Percentiles rank a stretch among this genome's conserved stretches.
These are phyloP conservation scores for Bombus waltoni DNA, from an alignment of 1,140 invertebrate genomes.

Conservation along the genomic window DNA sequence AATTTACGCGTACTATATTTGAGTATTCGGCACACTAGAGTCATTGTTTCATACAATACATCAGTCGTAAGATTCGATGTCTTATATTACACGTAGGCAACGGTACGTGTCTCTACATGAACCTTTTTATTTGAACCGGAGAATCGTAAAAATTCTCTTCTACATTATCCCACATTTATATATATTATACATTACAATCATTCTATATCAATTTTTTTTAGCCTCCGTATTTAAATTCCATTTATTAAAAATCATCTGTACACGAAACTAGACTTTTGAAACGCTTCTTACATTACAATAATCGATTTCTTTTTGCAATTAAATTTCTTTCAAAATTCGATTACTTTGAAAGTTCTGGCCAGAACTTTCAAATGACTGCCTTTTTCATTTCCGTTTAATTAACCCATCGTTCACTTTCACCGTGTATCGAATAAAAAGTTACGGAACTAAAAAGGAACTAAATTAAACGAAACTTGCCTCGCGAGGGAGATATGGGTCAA, in stretches of 20 bases:
- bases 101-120: no score
- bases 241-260: background rate
- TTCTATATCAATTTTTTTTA: background rate
- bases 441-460: background rate
- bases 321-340: background rate
- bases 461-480: background rate
- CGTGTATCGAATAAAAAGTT: background rate
- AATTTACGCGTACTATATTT: background rate
- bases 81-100: background rate
- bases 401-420: background rate
- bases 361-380: background rate
- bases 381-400: background rate
- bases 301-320: background rate
- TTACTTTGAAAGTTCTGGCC: no score
- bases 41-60: background rate
- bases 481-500: background rate
- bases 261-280: background rate
- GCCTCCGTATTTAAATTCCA: background rate
- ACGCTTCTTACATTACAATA: no score
- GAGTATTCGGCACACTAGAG: background rate
- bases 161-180: background rate
- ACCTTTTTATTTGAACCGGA: no score
- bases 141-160: background rate
- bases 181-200: background rate
- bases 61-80: background rate